These are phyloP conservation scores for Masticophis lateralis DNA, from an alignment of 2,797 vertebrate species.

Conservation along the genomic window DNA sequence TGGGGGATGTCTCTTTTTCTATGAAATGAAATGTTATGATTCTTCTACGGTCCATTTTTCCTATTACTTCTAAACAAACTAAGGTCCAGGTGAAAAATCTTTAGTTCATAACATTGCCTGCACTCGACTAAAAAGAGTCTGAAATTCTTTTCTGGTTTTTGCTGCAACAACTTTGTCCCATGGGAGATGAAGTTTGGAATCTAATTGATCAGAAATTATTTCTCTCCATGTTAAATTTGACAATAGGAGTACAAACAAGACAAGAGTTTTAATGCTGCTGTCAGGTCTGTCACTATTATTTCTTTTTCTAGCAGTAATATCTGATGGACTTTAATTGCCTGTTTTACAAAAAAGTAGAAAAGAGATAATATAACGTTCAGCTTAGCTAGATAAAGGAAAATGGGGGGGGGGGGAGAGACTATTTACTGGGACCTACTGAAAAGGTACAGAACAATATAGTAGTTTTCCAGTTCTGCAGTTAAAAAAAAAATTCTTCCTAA, in stretches of 20 bases:
- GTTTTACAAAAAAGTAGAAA: not conserved
- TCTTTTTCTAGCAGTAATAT: not conserved
- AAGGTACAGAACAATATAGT: not conserved
- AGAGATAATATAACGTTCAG: not conserved
- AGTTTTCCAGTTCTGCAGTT: not conserved
- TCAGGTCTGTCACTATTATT: not conserved
- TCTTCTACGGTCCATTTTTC: not conserved
- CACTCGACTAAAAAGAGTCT: not conserved
- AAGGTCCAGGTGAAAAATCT: not conserved
- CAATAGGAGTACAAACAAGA: not conserved
- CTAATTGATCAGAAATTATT: not conserved
- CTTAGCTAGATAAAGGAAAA: not conserved
- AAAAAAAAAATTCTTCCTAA: not conserved
- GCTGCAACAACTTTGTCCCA: not conserved
- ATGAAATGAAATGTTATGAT: not conserved
- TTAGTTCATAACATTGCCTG: not conserved
- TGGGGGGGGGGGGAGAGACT: fast-evolving
- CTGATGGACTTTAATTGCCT: not conserved
- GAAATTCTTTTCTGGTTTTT: not conserved
- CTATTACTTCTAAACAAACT: not conserved
- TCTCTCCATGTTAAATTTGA: not conserved
- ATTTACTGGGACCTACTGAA: not conserved
- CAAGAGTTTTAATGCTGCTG: not conserved
- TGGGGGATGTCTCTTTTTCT: not conserved
- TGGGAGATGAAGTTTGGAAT: not conserved